phyloP scores from a whole-genome alignment of 2,888 invertebrate species.

The Thalpophila matura region DNA sequence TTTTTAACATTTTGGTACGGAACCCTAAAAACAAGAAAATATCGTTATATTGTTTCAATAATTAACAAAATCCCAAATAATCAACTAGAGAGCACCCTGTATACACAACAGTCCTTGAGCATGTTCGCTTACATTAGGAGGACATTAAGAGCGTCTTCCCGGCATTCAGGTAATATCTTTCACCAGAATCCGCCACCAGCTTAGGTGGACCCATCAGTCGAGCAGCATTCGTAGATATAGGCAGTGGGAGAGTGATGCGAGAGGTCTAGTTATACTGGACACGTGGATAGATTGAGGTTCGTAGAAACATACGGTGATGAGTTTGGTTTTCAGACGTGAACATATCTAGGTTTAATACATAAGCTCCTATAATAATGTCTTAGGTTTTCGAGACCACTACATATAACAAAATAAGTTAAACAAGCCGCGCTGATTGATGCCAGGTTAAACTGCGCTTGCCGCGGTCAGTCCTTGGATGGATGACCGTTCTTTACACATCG shows the following conservation, averaged over 20 bases:
- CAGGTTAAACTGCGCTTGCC: no score
- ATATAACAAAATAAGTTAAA: no score
- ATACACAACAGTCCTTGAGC: slow-evolving; percentile 49
- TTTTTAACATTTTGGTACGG: no score
- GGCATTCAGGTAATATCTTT: slow-evolving; percentile 75
- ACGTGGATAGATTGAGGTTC: slow-evolving; percentile 54
- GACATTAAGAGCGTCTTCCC: slow-evolving; percentile 72
- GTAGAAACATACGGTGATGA: slow-evolving; percentile 47
- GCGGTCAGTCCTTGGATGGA: no score
- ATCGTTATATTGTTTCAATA: slow-evolving; percentile 19
- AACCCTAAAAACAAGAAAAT: background rate
- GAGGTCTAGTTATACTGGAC: slow-evolving; percentile 50
- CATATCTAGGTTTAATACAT: background rate
- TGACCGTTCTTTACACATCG: no score
- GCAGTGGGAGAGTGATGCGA: slow-evolving; percentile 21
- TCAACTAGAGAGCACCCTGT: slow-evolving; percentile 50
- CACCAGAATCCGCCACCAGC: slow-evolving; percentile 62
- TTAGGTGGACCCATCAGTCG: slow-evolving; percentile 35
- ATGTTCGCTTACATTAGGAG: slow-evolving; percentile 73
- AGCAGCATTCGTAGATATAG: background rate
- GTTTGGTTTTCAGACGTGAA: slow-evolving; percentile 18
- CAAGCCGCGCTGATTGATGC: no score
- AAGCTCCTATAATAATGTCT: no score
- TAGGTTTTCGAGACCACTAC: no score
- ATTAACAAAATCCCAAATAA: slow-evolving; percentile 27